phyloP scores from a whole-genome alignment of 2,888 invertebrate genomes.

The Osmoderma eremita region DNA sequence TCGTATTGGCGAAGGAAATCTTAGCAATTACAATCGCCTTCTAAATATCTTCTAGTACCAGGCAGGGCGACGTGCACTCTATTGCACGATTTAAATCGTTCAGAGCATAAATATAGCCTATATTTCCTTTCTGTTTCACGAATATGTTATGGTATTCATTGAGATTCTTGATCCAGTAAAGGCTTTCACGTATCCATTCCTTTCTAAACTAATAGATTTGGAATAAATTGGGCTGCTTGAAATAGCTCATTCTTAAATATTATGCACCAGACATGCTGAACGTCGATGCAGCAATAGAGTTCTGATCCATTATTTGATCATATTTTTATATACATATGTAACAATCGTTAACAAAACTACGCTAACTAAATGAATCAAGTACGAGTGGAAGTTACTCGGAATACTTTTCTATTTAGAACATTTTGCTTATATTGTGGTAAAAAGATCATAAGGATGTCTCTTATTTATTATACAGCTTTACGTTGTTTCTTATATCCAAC shows the following conservation, averaged over 20 bases:
- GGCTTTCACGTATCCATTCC: neutral
- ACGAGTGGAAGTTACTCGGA: too few relatives aligned
- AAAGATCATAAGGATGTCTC: too few relatives aligned
- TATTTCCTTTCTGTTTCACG: constrained; percentile 40
- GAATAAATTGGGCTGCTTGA: constrained; percentile 8
- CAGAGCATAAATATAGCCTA: constrained; percentile 43
- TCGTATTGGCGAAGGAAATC: constrained; percentile 46
- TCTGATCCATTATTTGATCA: neutral
- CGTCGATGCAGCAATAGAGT: neutral
- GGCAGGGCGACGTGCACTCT: constrained; percentile 54
- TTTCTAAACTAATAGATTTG: constrained; percentile 8
- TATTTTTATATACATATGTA: too few relatives aligned
- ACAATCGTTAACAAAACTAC: too few relatives aligned
- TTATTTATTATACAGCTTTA: too few relatives aligned
- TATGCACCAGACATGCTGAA: neutral
- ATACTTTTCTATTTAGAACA: too few relatives aligned
- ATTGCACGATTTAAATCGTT: constrained; percentile 55
- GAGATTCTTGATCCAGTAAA: constrained; percentile 18
- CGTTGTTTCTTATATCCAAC: too few relatives aligned
- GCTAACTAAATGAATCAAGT: too few relatives aligned
- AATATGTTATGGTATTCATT: constrained; percentile 24
- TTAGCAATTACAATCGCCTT: constrained; percentile 53
- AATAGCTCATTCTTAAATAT: neutral
- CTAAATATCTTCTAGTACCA: constrained; percentile 55
- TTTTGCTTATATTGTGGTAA: too few relatives aligned